Conservation (phyloP, 2,113 vertebrate genomes). For the Hipposideros armiger region DNA sequence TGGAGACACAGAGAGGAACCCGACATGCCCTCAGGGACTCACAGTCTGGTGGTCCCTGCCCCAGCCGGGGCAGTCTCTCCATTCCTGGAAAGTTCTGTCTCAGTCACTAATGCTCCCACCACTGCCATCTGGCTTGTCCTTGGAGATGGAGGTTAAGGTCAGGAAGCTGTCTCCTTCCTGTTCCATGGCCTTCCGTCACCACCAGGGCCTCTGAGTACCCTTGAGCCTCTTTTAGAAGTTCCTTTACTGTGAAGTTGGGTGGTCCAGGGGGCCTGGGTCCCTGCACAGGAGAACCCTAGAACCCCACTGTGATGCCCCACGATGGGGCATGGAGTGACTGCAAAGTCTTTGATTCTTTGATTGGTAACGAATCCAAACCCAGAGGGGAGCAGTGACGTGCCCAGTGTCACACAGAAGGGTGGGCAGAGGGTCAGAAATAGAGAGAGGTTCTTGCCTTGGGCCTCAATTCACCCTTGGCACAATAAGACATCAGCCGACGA, state of each 20-base stretch:
- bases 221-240: not conserved
- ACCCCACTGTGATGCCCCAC: not conserved
- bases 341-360: not conserved
- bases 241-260: not conserved
- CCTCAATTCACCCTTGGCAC: not conserved
- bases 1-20: not conserved
- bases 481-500: not conserved
- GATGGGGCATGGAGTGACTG: not conserved
- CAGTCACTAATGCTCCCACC: not conserved
- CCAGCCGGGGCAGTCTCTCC: not conserved
- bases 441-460: not conserved
- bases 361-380: not conserved
- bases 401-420: not conserved
- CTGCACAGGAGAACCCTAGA: not conserved
- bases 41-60: slow-evolving; percentile 30
- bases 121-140: slow-evolving; percentile 48
- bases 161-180: not conserved
- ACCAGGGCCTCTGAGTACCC: not conserved
- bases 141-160: not conserved
- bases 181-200: fast-evolving
- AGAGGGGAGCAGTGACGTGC: not conserved
- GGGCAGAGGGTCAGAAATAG: not conserved
- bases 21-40: slow-evolving; percentile 7
- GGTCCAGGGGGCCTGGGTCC: not conserved
- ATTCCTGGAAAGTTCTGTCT: not conserved